Evolutionary conservation across 2,888 invertebrate genomes (phyloP).

Genomic region (Eupeodes luniger): DNA sequence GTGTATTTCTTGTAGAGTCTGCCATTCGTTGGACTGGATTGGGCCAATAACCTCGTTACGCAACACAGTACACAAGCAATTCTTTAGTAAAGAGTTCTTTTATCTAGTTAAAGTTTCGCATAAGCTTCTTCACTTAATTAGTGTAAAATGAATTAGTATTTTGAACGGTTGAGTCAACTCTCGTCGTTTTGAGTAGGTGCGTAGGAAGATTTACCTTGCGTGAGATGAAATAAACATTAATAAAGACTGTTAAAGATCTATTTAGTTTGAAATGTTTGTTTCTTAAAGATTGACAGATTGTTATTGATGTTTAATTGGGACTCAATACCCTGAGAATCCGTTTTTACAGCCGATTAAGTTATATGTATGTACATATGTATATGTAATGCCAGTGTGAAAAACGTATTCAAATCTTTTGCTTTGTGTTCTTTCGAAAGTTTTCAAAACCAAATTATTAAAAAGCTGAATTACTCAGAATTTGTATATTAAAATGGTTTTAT

Average conservation of each 20-base stretch:
- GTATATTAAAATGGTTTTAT: too few species aligned
- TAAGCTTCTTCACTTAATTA: neutral
- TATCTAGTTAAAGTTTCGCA: neutral
- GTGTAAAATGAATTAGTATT: neutral
- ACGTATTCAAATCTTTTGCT: too few species aligned
- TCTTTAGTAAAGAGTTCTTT: neutral
- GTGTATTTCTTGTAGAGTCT: constrained; percentile 20
- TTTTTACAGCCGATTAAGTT: too few species aligned
- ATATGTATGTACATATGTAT: too few species aligned
- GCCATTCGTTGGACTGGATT: constrained; percentile 22
- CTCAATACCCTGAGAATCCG: too few species aligned
- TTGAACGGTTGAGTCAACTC: neutral
- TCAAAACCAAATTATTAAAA: too few species aligned
- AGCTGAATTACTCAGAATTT: too few species aligned
- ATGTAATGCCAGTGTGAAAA: too few species aligned
- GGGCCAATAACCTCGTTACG: constrained; percentile 46
- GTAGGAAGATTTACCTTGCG: neutral
- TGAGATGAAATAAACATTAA: neutral
- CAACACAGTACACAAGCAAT: constrained; percentile 7
- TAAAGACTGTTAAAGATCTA: neutral
- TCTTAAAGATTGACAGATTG: too few species aligned
- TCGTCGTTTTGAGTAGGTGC: neutral
- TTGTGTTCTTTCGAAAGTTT: too few species aligned
- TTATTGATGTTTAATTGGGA: too few species aligned
- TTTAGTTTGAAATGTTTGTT: too few species aligned